Evolutionary conservation across 2,113 vertebrate species (phyloP).

Genomic region (Anseranas semipalmata): DNA sequence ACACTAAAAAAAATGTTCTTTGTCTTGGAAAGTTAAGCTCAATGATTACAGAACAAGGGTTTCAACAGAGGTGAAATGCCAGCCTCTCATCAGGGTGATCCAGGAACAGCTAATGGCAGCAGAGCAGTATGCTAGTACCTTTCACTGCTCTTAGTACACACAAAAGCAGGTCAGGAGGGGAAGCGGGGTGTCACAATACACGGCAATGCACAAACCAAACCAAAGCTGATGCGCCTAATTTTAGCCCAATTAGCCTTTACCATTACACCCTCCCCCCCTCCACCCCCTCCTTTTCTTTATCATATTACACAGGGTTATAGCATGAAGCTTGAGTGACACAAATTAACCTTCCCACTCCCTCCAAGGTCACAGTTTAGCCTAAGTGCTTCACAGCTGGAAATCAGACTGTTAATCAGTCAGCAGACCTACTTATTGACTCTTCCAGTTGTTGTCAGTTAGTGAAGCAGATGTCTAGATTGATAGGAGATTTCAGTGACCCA

Average conservation of each 20-base stretch:
- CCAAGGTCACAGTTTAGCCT: background rate
- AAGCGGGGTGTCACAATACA: background rate
- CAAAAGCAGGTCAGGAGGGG: background rate
- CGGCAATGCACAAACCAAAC: background rate
- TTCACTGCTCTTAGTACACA: background rate
- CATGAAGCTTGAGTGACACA: background rate
- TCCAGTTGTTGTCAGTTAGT: background rate
- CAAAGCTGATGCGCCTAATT: background rate
- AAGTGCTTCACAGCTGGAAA: background rate
- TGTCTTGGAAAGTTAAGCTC: background rate
- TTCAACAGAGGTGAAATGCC: background rate
- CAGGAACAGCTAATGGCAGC: background rate
- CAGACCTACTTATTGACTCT: background rate
- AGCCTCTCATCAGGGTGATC: background rate
- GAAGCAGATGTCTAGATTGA: background rate
- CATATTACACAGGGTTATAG: background rate
- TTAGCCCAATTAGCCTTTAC: background rate
- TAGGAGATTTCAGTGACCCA: background rate
- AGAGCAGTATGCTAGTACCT: background rate
- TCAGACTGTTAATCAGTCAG: background rate
- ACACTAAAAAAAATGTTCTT: background rate
- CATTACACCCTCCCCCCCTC: background rate
- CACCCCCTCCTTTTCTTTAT: background rate
- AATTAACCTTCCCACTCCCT: background rate
- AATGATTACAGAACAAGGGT: background rate